Evolutionary conservation across 2,113 vertebrate species (phyloP), one percentile per base, ranked within the genome.

Genomic region (Vicugna pacos): DNA sequence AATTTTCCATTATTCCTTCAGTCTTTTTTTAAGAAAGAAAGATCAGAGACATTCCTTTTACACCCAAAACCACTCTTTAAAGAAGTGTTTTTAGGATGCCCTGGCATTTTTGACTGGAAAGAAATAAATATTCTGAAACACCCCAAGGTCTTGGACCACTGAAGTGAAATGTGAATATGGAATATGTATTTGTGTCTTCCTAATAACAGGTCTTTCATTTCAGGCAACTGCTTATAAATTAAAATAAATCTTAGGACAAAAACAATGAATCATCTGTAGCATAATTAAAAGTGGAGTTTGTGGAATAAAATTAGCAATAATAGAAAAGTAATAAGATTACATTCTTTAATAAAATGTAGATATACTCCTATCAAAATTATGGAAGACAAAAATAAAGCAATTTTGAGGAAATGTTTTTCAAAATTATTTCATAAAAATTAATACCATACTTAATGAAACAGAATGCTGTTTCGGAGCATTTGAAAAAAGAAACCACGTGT

Each of bases 251-350:
- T 89, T 75, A 88, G 82, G 48, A n/a, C 24, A 32, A 96, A 96
- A 95, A 91, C 69, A 95, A 58, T 93, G 77, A 94, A 35, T 82
- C 87, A 94, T 60, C 64, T 87, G 58, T 89, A 97, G 24, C 42
- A 81, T 69, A 97, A 97, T 90, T 93, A 93, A 94, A 96, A 94
- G 38, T 76, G 42, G 86, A 97, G 65, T 90, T 93, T 92, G 26
- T 81, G 26, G 72, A 97, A 92, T 95, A 75, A 95, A 94, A 82
- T 65, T 6, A 76, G 79, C 60, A 96, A 48, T 70, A 91, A 72
- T 52, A 77, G 83, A 87, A 90, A 89, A 89, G 60, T 77, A 96
- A 20, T 92, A 77, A 97, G 65, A 87, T 87, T 77, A 62, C n/a
- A 92, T 88, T 35, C 35, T 35, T 92, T 95, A 96, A 96, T 95